These are phyloP conservation scores for Valencia hispanica DNA, from an alignment of 2,797 vertebrate species.

Conservation along the genomic window DNA sequence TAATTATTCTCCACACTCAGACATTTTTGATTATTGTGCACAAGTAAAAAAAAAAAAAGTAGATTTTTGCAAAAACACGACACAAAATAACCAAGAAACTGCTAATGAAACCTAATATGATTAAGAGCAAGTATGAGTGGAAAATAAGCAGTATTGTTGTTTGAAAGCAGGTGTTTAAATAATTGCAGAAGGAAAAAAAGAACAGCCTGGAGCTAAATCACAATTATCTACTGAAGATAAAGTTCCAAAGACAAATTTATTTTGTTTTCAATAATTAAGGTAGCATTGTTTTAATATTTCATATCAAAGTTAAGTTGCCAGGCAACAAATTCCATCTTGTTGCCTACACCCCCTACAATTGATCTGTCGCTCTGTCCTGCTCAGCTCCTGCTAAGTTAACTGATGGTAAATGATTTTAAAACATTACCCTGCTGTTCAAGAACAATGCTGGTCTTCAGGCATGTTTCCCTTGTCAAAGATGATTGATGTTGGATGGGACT, in stretches of 20 bases:
- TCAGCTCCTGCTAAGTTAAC: too few relatives aligned
- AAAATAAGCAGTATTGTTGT: not conserved
- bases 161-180: not conserved
- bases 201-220: not conserved
- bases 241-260: not conserved
- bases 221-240: not conserved
- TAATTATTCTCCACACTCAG: conserved; percentile 29
- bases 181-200: not conserved
- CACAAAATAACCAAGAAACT: not conserved
- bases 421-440: too few relatives aligned
- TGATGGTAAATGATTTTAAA: too few relatives aligned
- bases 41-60: too few relatives aligned
- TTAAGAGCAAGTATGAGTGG: not conserved
- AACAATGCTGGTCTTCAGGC: too few relatives aligned
- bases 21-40: conserved; percentile 33
- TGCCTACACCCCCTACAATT: not conserved
- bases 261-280: not conserved
- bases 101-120: not conserved
- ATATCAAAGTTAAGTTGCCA: not conserved
- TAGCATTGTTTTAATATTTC: not conserved
- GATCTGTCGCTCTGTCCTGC: too few relatives aligned
- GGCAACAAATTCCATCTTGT: not conserved
- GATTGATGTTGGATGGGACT: too few relatives aligned
- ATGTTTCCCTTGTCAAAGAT: too few relatives aligned
- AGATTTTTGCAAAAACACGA: conserved; percentile 12